A percentile compares a stretch with the other conserved stretches of the same genome.
Conservation (phyloP, 2,888 invertebrate species). For the Ophion obscuratus region DNA sequence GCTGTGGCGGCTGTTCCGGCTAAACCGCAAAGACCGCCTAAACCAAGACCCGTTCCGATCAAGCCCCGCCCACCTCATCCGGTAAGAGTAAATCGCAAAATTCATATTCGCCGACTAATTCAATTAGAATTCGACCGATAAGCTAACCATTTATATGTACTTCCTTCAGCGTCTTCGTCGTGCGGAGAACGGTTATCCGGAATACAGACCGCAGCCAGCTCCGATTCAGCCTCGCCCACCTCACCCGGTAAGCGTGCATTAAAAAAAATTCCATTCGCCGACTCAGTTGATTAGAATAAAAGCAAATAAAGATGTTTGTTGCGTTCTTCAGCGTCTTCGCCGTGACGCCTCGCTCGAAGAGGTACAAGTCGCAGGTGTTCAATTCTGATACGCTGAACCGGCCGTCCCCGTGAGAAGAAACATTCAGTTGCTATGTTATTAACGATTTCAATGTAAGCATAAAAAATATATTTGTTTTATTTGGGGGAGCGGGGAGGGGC, state of each 20-base stretch:
- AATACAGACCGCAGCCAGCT: slow-evolving; percentile 33
- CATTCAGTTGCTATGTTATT: too few relatives aligned
- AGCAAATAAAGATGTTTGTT: not conserved
- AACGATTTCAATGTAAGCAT: too few relatives aligned
- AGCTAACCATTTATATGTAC: not conserved
- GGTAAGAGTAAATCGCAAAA: slow-evolving; percentile 2
- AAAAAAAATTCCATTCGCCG: not conserved
- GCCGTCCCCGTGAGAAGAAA: too few relatives aligned
- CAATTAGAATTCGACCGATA: not conserved
- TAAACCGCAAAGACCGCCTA: slow-evolving; percentile 2
- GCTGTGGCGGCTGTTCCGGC: slow-evolving; percentile 48
- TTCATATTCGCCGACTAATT: not conserved
- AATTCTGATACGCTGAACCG: not conserved
- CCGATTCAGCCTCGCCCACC: slow-evolving; percentile 56
- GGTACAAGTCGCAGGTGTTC: not conserved
- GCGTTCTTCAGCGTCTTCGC: slow-evolving; percentile 54
- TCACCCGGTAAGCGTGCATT: slow-evolving; percentile 50
- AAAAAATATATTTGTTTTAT: too few relatives aligned
- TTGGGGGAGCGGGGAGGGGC: too few relatives aligned
- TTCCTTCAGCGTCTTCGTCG: slow-evolving; percentile 59
- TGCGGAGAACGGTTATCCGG: slow-evolving; percentile 28
- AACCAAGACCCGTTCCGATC: slow-evolving; percentile 12
- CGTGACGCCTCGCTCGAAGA: slow-evolving; percentile 51
- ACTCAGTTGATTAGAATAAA: not conserved
- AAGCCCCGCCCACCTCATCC: slow-evolving; percentile 43